Evolutionary conservation across 92 coral and sea anemone species (phyloP).

Genomic region (Paramuricea clavata): DNA sequence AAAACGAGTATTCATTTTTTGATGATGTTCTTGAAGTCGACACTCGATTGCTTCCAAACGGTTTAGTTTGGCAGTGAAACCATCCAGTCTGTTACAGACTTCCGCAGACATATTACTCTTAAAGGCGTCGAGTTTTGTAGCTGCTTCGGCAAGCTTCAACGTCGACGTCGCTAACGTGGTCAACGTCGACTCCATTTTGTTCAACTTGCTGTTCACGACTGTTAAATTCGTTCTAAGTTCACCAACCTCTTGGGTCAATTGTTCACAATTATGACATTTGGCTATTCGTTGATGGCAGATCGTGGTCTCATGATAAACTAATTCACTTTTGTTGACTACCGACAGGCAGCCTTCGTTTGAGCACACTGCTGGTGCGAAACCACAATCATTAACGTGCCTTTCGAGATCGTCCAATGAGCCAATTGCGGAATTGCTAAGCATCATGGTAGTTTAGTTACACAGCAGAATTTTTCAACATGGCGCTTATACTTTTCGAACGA

Average conservation of each 20-base stretch:
- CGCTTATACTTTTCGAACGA: no score
- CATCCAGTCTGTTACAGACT: background rate
- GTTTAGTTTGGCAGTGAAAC: background rate
- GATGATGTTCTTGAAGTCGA: background rate
- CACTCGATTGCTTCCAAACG: background rate
- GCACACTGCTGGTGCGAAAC: background rate
- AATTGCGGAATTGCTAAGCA: no score
- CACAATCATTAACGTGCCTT: background rate
- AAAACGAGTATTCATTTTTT: background rate
- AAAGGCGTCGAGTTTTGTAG: background rate
- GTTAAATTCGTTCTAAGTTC: background rate
- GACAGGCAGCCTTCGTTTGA: slow-evolving; percentile 12
- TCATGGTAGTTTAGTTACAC: no score
- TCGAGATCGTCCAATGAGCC: background rate
- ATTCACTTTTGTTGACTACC: background rate
- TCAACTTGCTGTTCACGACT: background rate
- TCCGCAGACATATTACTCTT: background rate
- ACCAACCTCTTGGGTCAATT: background rate
- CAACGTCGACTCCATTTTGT: background rate
- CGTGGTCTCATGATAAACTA: background rate
- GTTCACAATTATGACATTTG: background rate
- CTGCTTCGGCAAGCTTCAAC: background rate
- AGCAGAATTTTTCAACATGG: no score
- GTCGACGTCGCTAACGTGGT: background rate
- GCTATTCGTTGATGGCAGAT: background rate